Evolutionary conservation across 2,888 invertebrate genomes (phyloP).

Genomic region (Diachrysia chrysitis): DNA sequence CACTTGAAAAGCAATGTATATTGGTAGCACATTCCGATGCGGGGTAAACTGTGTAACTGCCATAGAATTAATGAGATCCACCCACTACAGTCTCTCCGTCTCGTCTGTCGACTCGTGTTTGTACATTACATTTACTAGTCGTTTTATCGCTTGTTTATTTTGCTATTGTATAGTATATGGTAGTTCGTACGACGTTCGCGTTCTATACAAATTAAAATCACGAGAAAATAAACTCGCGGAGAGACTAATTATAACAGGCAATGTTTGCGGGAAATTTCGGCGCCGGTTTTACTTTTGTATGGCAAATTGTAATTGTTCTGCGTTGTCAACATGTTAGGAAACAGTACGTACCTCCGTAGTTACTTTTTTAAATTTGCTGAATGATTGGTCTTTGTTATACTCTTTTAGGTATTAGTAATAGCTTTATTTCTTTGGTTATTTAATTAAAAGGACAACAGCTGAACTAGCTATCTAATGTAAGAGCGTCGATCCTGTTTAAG

Average conservation of each 20-base stretch:
- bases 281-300: not conserved
- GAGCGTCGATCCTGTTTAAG: too few species aligned
- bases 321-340: not conserved
- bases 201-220: constrained; percentile 11
- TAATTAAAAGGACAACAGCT: too few species aligned
- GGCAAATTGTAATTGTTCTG: not conserved
- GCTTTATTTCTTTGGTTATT: too few species aligned
- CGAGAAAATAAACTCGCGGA: not conserved
- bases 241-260: constrained; percentile 16
- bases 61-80: constrained; percentile 46
- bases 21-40: constrained; percentile 37
- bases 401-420: not conserved
- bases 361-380: not conserved
- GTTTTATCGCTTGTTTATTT: constrained; percentile 11
- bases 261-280: not conserved
- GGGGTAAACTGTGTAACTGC: constrained; percentile 28
- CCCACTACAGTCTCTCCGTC: constrained; percentile 8
- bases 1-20: constrained; percentile 40
- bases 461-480: too few species aligned
- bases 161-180: constrained; percentile 2
- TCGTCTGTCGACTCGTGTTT: constrained; percentile 26
- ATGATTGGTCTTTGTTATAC: not conserved
- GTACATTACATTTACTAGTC: constrained; percentile 16
- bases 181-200: not conserved
- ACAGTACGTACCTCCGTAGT: not conserved